These are phyloP conservation scores for Polyommatus iphigenia DNA, from an alignment of 2,888 invertebrate genomes.

Conservation along the genomic window DNA sequence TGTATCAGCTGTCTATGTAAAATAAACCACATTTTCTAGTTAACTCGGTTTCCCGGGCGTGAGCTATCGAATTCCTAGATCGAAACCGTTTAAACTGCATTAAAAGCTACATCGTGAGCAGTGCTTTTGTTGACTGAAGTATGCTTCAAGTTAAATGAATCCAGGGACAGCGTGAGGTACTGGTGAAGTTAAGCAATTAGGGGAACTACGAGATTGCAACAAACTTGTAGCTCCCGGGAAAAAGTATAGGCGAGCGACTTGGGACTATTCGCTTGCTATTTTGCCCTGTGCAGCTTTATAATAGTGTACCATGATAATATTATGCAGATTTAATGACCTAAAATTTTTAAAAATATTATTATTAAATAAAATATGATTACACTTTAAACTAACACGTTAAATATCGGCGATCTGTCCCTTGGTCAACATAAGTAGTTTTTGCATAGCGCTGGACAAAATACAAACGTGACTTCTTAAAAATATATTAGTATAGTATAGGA, in stretches of 20 bases:
- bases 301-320: neutral
- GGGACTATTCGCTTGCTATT: neutral
- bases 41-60: neutral
- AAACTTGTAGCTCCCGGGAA: conserved; percentile 70
- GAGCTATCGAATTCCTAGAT: conserved; percentile 31
- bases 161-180: conserved; percentile 60
- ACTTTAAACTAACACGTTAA: too few relatives aligned
- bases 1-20: conserved; percentile 15
- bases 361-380: too few relatives aligned
- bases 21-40: conserved; percentile 27
- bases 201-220: conserved; percentile 70
- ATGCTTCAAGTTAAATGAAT: conserved; percentile 66
- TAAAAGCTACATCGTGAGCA: conserved; percentile 38
- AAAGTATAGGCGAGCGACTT: conserved; percentile 49
- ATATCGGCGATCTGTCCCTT: too few relatives aligned
- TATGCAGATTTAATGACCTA: neutral
- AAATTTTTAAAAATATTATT: too few relatives aligned
- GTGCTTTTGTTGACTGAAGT: conserved; percentile 54
- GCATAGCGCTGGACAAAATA: too few relatives aligned
- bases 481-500: too few relatives aligned
- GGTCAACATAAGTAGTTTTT: too few relatives aligned
- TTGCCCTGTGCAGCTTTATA: neutral
- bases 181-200: conserved; percentile 76
- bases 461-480: too few relatives aligned
- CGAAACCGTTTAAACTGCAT: conserved; percentile 38